phyloP scores from a whole-genome alignment of 2,797 vertebrate genomes.

The Trachops cirrhosus region DNA sequence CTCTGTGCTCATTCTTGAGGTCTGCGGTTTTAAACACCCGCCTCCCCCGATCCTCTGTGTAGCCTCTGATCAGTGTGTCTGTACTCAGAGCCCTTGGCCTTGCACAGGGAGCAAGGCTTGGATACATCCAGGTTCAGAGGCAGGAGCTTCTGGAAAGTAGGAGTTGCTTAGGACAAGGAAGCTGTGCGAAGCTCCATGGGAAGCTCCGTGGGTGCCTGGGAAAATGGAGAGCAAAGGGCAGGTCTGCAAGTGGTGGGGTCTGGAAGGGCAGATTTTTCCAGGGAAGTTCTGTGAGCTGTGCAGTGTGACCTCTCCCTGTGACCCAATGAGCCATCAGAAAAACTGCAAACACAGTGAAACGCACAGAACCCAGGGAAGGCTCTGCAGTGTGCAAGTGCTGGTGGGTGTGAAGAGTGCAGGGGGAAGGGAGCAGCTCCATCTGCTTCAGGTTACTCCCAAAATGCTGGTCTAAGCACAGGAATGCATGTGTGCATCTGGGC shows the following conservation, averaged over 20 bases:
- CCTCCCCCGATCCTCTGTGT: background rate
- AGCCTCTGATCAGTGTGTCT: background rate
- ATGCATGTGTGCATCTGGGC: background rate
- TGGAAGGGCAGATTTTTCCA: background rate
- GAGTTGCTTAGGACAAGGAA: background rate
- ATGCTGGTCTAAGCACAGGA: background rate
- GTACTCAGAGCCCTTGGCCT: background rate
- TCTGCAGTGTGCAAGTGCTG: background rate
- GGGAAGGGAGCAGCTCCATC: background rate
- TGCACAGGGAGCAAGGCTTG: background rate
- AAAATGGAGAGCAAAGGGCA: background rate
- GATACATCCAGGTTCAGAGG: background rate
- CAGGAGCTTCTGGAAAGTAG: background rate
- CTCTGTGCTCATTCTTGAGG: background rate
- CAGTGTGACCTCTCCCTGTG: background rate
- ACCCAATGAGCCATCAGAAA: background rate
- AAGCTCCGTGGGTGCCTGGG: background rate
- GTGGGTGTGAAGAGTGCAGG: background rate
- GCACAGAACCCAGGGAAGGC: background rate
- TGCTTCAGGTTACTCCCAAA: background rate
- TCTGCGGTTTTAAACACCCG: background rate
- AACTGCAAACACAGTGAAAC: background rate
- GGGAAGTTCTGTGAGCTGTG: background rate
- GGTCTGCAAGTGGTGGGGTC: background rate
- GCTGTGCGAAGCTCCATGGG: background rate